Base-by-base conservation (phyloP, 2,888 invertebrate genomes). In the Camptogramma bilineatum region DNA sequence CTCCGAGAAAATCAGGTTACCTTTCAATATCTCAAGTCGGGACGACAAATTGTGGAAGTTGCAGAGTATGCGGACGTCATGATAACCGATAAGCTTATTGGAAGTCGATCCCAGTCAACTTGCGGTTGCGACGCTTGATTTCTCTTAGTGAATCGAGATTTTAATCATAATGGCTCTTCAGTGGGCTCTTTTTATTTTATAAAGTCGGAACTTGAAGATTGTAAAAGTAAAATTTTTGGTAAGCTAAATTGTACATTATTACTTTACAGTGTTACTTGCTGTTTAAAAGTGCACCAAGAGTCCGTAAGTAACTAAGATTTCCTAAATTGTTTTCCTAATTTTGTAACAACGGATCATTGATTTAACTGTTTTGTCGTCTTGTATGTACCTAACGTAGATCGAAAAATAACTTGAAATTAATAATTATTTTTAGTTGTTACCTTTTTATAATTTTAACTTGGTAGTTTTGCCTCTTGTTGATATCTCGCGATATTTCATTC, bases 41-140 rank as follows among this genome's bases (percentile, higher is more conserved):
- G 61, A 57, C 62, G 67, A 69, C 62, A 67, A 67, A 71, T 65
- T 64, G 62, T 47, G 54, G 34, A 67, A 64, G 61, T 66, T 66
- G 52, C 61, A 54, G 46, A 46, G 18, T 62, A 52, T 48, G 67
- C 50, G 39, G 53, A 8, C 54, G 50, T 47, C 17, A 13, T 28
- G 69, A 71, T 71, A 69, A 69, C 64, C 54, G 69, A 71, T 71
- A 69, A 69, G 66, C 57, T 51, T 24, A 62, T 63, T 44, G 50
- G 52, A 51, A 47, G 55, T 53, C 56, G 21, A 51, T 51, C 31
- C 13, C 18, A 39, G 59, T 48, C 39, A 51, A 18, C 44, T 39
- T 46, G 56, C 34, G 52, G 28, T 34, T 44, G 50, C 13, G 46
- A 50, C 16, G 50, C 50, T 65, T 66, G 34, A 47, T 51, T 57